These are phyloP conservation scores for Zaprionus taronus DNA, from an alignment of 1,140 invertebrate species.

Conservation along the genomic window DNA sequence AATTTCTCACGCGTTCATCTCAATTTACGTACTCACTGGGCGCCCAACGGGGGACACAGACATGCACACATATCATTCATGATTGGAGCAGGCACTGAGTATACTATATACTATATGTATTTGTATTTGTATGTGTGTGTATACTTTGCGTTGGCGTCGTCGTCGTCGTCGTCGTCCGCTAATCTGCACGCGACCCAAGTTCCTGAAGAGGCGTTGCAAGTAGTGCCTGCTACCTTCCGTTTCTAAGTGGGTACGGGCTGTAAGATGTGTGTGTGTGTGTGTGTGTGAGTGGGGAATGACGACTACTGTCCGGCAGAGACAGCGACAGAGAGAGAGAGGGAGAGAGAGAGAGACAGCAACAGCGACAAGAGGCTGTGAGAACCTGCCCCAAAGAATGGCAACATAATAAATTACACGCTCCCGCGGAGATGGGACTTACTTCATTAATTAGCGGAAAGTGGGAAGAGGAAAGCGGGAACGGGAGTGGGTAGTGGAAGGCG, in stretches of 20 bases:
- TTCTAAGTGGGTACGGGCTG: not conserved
- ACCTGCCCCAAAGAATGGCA: constrained; percentile 30
- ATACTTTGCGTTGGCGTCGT: constrained; percentile 39
- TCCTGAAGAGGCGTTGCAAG: constrained; percentile 25
- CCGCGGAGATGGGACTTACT: constrained; percentile 16
- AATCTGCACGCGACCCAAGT: constrained; percentile 62
- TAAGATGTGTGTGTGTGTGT: constrained; percentile 1
- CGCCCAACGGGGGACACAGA: constrained; percentile 6
- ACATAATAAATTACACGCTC: constrained; percentile 45
- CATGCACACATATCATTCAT: not conserved
- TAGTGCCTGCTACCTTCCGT: constrained; percentile 27
- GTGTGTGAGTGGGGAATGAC: constrained; percentile 29
- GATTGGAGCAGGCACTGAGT: not conserved
- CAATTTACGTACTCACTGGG: constrained; percentile 59
- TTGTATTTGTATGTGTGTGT: constrained; percentile 2
- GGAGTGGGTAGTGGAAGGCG: too few species aligned
- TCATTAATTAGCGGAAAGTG: constrained; percentile 54
- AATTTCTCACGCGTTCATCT: constrained; percentile 79
- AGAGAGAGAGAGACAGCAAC: not conserved
- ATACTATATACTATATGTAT: not conserved
- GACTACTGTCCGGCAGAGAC: constrained; percentile 30
- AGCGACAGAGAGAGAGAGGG: not conserved
- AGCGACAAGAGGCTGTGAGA: constrained; percentile 47
- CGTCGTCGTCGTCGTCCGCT: not conserved
- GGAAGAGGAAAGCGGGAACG: not conserved